These are phyloP conservation scores for Abrostola triplasia DNA, from an alignment of 2,888 invertebrate genomes.

Conservation along the genomic window DNA sequence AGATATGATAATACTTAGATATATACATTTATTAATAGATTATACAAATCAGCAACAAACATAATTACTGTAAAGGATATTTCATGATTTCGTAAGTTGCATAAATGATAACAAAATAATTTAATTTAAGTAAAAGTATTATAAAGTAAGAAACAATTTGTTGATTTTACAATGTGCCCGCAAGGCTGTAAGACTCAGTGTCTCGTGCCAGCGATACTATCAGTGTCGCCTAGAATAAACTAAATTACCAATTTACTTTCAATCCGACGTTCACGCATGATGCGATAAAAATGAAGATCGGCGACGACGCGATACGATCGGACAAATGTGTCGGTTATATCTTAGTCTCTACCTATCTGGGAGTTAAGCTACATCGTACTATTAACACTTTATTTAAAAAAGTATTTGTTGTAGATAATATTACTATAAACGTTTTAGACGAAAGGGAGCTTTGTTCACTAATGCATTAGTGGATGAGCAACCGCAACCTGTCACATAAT, in stretches of 20 bases:
- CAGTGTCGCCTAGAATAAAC: slow-evolving; percentile 56
- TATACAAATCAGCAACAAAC: no score
- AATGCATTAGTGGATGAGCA: neutral
- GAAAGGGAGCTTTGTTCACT: neutral
- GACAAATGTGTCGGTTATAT: slow-evolving; percentile 6
- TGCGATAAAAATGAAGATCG: slow-evolving; percentile 57
- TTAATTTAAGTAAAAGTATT: no score
- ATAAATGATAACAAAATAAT: no score
- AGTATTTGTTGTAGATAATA: no score
- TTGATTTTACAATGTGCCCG: no score
- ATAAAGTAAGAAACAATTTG: no score
- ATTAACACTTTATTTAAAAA: neutral
- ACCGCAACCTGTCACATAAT: neutral
- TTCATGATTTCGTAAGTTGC: no score
- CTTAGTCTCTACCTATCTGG: slow-evolving; percentile 13
- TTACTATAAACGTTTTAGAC: no score
- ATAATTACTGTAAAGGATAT: no score
- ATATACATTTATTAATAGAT: no score
- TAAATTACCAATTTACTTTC: slow-evolving; percentile 65
- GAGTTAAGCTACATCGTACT: neutral
- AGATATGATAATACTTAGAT: no score
- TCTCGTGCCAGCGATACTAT: slow-evolving; percentile 6
- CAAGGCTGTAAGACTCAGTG: no score
- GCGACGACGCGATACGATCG: slow-evolving; percentile 27
- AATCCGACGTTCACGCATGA: slow-evolving; percentile 55